phyloP scores from a whole-genome alignment of 53 echinoderm and acorn worm species.

The Crossaster papposus region DNA sequence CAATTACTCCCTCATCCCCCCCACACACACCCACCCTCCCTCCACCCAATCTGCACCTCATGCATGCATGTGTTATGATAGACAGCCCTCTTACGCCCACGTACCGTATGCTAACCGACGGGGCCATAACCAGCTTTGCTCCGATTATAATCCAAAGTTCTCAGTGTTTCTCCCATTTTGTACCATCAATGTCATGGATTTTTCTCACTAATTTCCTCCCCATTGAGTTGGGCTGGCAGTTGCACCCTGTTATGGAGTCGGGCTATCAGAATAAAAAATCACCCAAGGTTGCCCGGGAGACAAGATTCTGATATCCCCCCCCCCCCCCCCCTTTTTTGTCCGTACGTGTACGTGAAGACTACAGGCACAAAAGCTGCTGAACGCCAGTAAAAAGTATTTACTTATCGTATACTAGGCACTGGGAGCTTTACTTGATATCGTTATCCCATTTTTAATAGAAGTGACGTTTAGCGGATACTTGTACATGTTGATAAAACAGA shows the following conservation, averaged over 20 bases:
- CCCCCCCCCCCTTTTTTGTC: neutral
- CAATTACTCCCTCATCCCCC: conserved; percentile 4
- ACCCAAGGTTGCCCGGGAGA: conserved; percentile 52
- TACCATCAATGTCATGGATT: conserved; percentile 54
- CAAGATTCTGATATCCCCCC: conserved; percentile 23
- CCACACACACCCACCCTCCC: no score
- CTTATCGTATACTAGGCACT: no score
- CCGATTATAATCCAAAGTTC: conserved; percentile 22
- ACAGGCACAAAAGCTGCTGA: no score
- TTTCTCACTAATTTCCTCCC: conserved; percentile 38
- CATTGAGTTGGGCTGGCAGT: conserved; percentile 32
- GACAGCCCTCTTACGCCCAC: conserved; percentile 51
- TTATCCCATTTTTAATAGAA: no score
- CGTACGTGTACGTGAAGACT: no score
- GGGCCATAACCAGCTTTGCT: conserved; percentile 51
- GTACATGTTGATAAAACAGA: no score
- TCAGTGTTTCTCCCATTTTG: neutral
- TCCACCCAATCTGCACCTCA: neutral
- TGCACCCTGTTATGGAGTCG: neutral
- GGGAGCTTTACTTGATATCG: no score
- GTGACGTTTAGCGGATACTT: no score
- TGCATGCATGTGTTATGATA: conserved; percentile 35
- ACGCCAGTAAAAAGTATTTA: no score
- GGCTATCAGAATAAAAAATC: conserved; percentile 23
- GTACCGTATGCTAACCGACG: conserved; percentile 24